Base-by-base conservation (phyloP, 2,113 vertebrate genomes). In the Cichladusa arquata region DNA sequence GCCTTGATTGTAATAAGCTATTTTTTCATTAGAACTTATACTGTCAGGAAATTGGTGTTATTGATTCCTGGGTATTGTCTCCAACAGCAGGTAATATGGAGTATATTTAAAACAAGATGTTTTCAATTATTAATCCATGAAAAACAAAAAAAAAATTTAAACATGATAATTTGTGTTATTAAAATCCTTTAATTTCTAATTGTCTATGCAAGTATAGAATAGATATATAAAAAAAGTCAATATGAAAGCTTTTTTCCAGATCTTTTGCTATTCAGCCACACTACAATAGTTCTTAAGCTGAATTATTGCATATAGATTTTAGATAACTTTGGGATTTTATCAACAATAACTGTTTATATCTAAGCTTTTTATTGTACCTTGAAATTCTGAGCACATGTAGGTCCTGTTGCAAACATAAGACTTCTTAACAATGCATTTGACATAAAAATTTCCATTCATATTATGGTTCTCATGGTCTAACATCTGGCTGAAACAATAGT, bases 81-180 rank as follows among this genome's bases (percentile, higher is more conserved):
- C 66, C 77, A 88, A 56, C 8, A 69, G 19, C 34, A 91, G 29
- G 45, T 47, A 71, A 50, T 86, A 57, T 31, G 19, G 44, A 66
- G 83, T 88, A 17, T 65, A 85, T 54, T 90, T 90, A 69, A 83
- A 93, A 91, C 65, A 87, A 83, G 58, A 80, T 9, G 5, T 81
- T 95, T 90, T 69, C 48, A 79, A 50, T 92, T 93, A 83, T 50
- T 94, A 94, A 86, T 48, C 44, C 47, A 40, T 79, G 33, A 33
- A 81, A 87, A 95, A 72, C 11, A 69, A 81, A 77, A 81, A 82
- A 64, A 84, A 50, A 51, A 20, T 9, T 61, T 70, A 87, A 88
- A 80, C 2, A 33, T n/a, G 3, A 7, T 85, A 90, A 48, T 92
- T 82, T 26, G 20, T 81, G 34, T 77, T 88, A 88, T 82, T 65